These are phyloP conservation scores for Acleris laterana DNA, from an alignment of 2,888 invertebrate species.

Conservation along the genomic window DNA sequence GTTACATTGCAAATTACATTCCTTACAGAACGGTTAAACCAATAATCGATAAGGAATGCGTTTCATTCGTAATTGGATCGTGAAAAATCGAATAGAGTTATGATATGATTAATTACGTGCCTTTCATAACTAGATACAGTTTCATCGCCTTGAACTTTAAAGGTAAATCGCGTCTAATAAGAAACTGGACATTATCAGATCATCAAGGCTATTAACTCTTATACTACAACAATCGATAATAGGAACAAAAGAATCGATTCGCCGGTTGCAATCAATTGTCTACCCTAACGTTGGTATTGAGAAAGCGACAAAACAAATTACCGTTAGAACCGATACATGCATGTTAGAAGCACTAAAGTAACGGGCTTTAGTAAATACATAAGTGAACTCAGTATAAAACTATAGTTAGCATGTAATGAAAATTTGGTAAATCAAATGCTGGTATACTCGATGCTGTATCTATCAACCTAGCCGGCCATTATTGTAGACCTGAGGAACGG, in stretches of 20 bases:
- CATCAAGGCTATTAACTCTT: constrained; percentile 26
- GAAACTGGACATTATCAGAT: constrained; percentile 14
- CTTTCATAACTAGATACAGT: constrained; percentile 11
- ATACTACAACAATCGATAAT: constrained; percentile 16
- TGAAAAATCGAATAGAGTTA: background rate
- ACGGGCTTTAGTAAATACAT: too few species aligned
- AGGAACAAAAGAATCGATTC: constrained; percentile 34
- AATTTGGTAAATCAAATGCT: too few species aligned
- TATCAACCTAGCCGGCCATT: too few species aligned
- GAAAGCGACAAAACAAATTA: constrained; percentile 21
- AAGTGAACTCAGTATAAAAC: too few species aligned
- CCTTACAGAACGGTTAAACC: constrained; percentile 1
- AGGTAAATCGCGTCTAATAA: constrained; percentile 15
- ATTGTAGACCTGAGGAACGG: too few species aligned
- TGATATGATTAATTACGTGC: constrained; percentile 12
- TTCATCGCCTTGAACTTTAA: constrained; percentile 23
- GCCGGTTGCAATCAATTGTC: constrained; percentile 25
- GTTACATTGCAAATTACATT: constrained; percentile 15
- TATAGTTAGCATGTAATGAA: too few species aligned
- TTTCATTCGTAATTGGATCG: background rate
- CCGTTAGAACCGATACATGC: constrained; percentile 8
- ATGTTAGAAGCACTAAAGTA: background rate
- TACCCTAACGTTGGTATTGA: constrained; percentile 12
- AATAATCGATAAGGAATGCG: constrained; percentile 22
- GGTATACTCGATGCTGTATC: too few species aligned